A percentile compares a stretch with the other conserved stretches of the same genome.
phyloP scores from a whole-genome alignment of 2,888 invertebrate genomes.

The Protonemura montana region DNA sequence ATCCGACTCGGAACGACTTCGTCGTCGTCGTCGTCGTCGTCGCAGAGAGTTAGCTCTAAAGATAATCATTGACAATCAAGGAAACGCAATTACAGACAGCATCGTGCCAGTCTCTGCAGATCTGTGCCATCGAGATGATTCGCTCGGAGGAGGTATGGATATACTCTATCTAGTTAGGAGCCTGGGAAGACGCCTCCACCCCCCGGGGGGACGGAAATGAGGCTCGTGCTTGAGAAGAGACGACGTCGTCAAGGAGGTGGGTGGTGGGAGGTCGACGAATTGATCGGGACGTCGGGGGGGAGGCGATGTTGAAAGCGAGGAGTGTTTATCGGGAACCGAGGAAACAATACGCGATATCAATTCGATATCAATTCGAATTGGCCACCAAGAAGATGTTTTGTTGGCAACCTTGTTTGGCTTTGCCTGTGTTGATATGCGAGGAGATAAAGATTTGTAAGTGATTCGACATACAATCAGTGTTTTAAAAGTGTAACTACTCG shows the following conservation, averaged over 20 bases:
- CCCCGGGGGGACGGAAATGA: neutral
- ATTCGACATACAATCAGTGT: too few species aligned
- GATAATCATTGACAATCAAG: neutral
- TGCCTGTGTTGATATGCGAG: too few species aligned
- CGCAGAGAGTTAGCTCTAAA: neutral
- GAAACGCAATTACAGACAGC: neutral
- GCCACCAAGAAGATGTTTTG: too few species aligned
- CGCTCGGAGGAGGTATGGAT: neutral
- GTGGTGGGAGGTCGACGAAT: neutral
- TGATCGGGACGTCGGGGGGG: neutral
- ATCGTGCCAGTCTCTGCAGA: neutral
- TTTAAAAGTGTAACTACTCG: too few species aligned
- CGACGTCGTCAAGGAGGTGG: neutral
- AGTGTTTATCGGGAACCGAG: neutral
- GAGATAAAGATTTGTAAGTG: too few species aligned
- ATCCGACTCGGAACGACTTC: neutral
- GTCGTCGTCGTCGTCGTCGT: neutral
- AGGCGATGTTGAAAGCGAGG: neutral
- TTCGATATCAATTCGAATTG: too few species aligned
- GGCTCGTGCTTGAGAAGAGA: neutral
- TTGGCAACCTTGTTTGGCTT: too few species aligned
- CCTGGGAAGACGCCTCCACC: neutral
- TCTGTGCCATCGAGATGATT: neutral
- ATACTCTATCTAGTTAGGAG: neutral
- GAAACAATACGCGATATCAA: too few species aligned